Evolutionary conservation across 2,797 vertebrate genomes (phyloP).

Genomic region (Typhlichthys subterraneus): DNA sequence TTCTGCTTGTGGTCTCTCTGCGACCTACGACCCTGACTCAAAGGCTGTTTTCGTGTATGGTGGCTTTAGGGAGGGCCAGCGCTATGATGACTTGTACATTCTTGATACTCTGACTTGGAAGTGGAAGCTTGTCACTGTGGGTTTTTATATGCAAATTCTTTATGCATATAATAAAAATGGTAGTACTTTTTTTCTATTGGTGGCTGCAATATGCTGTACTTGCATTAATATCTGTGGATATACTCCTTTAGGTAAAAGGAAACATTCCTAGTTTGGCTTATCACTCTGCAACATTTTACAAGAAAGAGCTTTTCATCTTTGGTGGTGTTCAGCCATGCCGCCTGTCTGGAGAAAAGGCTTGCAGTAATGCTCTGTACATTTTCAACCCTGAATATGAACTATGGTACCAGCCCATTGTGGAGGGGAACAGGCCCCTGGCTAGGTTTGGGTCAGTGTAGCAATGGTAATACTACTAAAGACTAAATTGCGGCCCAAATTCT

Average conservation of each 20-base stretch:
- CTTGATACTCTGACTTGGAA: slow-evolving; percentile 87
- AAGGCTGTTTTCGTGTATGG: slow-evolving; percentile 86
- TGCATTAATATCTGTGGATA: slow-evolving; percentile 14
- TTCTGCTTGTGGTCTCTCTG: slow-evolving; percentile 81
- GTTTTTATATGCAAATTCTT: slow-evolving; percentile 49
- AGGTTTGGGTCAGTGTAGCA: slow-evolving; percentile 83
- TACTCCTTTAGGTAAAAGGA: slow-evolving; percentile 79
- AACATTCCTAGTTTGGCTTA: slow-evolving; percentile 81
- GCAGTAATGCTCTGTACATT: slow-evolving; percentile 87
- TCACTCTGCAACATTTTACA: slow-evolving; percentile 86
- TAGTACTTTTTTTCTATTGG: neutral
- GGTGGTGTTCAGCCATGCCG: slow-evolving; percentile 79
- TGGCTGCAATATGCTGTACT: too few species aligned
- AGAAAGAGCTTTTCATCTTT: slow-evolving; percentile 88
- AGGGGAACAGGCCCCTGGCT: slow-evolving; percentile 84
- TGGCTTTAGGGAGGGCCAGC: slow-evolving; percentile 79
- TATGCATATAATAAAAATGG: neutral
- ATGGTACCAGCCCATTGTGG: slow-evolving; percentile 92
- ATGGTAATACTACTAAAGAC: neutral
- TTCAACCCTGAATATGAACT: slow-evolving; percentile 90
- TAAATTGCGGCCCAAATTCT: neutral
- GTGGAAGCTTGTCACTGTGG: slow-evolving; percentile 84
- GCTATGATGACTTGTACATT: slow-evolving; percentile 78
- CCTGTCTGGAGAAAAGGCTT: slow-evolving; percentile 64
- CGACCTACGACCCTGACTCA: slow-evolving; percentile 85